phyloP scores from a whole-genome alignment of 2,113 vertebrate species.

The Macheiramphus alcinus region DNA sequence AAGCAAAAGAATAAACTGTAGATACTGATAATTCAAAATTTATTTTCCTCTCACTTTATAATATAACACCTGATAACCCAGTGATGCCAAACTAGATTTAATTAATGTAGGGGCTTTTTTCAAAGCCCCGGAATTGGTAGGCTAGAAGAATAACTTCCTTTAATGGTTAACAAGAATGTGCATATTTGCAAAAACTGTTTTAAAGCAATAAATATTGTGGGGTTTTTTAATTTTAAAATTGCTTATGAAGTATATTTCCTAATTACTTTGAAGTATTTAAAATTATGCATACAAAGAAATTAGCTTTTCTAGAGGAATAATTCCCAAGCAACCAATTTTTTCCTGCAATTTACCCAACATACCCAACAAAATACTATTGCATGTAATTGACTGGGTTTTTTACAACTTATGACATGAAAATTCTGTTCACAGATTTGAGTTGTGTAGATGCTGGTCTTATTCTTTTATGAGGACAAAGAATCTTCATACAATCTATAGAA shows the following conservation, averaged over 20 bases:
- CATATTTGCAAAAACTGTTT: neutral
- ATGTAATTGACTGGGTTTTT: neutral
- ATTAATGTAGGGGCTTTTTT: constrained; percentile 23
- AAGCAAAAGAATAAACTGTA: neutral
- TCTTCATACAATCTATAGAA: neutral
- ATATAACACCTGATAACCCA: neutral
- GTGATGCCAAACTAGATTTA: constrained; percentile 2
- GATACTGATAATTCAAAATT: constrained; percentile 10
- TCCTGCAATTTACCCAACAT: neutral
- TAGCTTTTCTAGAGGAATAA: neutral
- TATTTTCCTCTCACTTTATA: neutral
- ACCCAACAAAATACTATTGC: neutral
- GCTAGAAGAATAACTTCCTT: neutral
- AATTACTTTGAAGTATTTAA: constrained; percentile 30
- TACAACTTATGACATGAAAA: neutral
- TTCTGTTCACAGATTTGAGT: neutral
- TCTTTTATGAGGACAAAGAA: neutral
- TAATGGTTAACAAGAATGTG: neutral
- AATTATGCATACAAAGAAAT: neutral
- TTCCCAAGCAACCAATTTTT: neutral
- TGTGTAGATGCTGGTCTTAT: neutral
- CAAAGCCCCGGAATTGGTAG: neutral
- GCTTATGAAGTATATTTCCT: neutral
- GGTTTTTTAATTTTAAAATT: neutral
- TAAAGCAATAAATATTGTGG: neutral